A percentile compares a stretch with the other conserved stretches of the same genome.
Evolutionary conservation across 2,888 invertebrate genomes (phyloP).

Genomic region (Sinopyrophorus schimmeli): DNA sequence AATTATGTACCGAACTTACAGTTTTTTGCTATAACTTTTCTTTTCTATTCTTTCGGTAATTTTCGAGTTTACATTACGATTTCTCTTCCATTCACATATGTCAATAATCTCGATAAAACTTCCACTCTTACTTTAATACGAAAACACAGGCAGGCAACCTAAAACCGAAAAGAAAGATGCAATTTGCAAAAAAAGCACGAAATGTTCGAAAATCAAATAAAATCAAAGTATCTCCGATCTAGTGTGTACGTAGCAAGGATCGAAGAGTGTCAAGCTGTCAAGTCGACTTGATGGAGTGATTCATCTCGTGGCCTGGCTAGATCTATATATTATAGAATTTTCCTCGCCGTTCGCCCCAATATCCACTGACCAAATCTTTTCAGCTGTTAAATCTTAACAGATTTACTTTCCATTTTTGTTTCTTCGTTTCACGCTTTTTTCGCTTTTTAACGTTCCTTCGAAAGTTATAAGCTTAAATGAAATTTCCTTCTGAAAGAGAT

Average conservation of each 20-base stretch:
- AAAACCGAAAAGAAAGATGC: neutral
- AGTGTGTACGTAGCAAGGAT: slow-evolving; percentile 18
- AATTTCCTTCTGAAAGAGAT: neutral
- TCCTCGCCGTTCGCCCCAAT: slow-evolving; percentile 20
- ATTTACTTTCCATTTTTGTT: slow-evolving; percentile 10
- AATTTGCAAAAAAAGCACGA: neutral
- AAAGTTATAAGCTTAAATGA: neutral
- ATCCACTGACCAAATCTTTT: slow-evolving; percentile 21
- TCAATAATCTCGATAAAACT: neutral
- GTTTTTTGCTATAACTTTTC: slow-evolving; percentile 23
- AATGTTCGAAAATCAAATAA: neutral
- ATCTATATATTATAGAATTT: slow-evolving; percentile 33
- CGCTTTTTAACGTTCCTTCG: too few species aligned
- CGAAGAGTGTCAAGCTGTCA: slow-evolving; percentile 33
- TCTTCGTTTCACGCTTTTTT: too few species aligned
- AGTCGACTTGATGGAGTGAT: slow-evolving; percentile 36
- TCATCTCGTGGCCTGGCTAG: slow-evolving; percentile 35
- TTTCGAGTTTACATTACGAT: slow-evolving; percentile 3
- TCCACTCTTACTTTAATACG: neutral
- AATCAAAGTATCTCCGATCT: slow-evolving; percentile 6
- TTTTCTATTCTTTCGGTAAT: slow-evolving; percentile 17
- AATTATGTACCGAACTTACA: slow-evolving; percentile 39
- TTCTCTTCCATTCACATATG: neutral
- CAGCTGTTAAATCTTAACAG: slow-evolving; percentile 14
- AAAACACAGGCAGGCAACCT: neutral